These are phyloP conservation scores for Crocodylus rhombifer DNA, from an alignment of 2,797 vertebrate genomes.

Conservation along the genomic window DNA sequence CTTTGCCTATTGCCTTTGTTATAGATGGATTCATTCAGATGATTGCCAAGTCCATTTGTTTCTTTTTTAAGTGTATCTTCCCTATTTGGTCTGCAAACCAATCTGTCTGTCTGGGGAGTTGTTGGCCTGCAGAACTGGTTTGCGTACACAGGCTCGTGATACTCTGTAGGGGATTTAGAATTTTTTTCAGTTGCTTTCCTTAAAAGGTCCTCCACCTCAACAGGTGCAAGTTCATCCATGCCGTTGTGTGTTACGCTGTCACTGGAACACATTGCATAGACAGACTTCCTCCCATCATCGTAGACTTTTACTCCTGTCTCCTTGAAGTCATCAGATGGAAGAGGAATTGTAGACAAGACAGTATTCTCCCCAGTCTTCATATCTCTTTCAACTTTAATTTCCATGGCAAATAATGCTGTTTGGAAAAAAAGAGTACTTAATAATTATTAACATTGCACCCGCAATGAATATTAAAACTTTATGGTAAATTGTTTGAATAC, in stretches of 20 bases:
- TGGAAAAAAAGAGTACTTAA: slow-evolving; percentile 55
- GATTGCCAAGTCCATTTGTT: slow-evolving; percentile 66
- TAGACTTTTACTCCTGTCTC: slow-evolving; percentile 91
- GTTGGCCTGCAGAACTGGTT: slow-evolving; percentile 85
- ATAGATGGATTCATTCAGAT: slow-evolving; percentile 21
- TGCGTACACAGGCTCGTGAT: slow-evolving; percentile 93
- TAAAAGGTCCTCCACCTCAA: slow-evolving; percentile 92
- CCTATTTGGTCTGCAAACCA: slow-evolving; percentile 63
- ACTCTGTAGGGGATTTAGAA: slow-evolving; percentile 86
- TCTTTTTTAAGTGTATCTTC: slow-evolving; percentile 62
- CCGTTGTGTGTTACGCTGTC: slow-evolving; percentile 66
- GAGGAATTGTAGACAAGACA: slow-evolving; percentile 88
- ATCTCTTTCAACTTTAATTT: slow-evolving; percentile 94
- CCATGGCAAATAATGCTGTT: slow-evolving; percentile 93
- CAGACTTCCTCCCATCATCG: slow-evolving; percentile 91
- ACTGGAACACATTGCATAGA: slow-evolving; percentile 85
- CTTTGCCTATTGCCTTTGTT: slow-evolving; percentile 48
- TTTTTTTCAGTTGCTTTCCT: slow-evolving; percentile 89
- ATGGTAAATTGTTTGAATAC: background rate
- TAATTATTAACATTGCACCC: background rate
- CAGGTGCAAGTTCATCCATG: slow-evolving; percentile 83
- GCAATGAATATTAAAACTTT: background rate
- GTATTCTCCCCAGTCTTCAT: slow-evolving; percentile 90
- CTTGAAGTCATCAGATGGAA: slow-evolving; percentile 86
- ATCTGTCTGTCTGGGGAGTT: slow-evolving; percentile 82